Evolutionary conservation across 1,140 invertebrate genomes (phyloP), one percentile per base, ranked within the genome.

Genomic region (Drosophila bipectinata): DNA sequence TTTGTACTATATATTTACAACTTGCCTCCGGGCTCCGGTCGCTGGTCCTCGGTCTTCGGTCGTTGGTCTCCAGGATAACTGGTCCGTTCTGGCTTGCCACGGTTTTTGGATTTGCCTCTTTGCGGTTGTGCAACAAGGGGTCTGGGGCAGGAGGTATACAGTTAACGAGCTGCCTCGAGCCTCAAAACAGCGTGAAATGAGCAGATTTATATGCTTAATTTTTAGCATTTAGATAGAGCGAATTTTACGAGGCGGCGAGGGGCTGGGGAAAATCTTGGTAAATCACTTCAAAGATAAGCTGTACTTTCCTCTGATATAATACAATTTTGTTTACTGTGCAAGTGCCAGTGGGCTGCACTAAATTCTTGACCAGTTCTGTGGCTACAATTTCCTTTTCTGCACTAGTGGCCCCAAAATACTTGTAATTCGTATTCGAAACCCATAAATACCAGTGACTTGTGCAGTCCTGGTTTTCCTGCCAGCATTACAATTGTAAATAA

Each of bases 141-240:
- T 21, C 39, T 37, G 34, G 39, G 3, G 26, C 1, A 28, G 26
- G 26, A 28, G 26, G 32, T 10, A 12, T 15, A 34, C 52, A 53
- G 55, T 79, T 68, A 68, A 73, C 61, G 76, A 74, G 62, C 76
- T 37, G 61, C 58, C 54, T 44, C 47, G 62, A 61, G 77, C 41
- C 60, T 59, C 59, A 74, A 69, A 74, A 64, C 60, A 74, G 72
- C 59, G 77, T 80, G 59, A 79, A 80, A 79, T 80, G 56, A 61
- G 59, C 72, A 75, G 59, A 79, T 75, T 72, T 80, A 74, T 74
- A 74, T 74, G 63, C 72, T 47, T 61, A 53, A 76, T 77, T 69
- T 69, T 41, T 52, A 54, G 68, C 72, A 74, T 80, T 80, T 84
- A 52, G 53, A 63, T 51, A 57, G 47, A 55, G 28, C 60, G 14